Percentiles rank a stretch among this genome's conserved stretches.
These are phyloP conservation scores for Parnassius orleans DNA, from an alignment of 2,888 invertebrate species.

Conservation along the genomic window DNA sequence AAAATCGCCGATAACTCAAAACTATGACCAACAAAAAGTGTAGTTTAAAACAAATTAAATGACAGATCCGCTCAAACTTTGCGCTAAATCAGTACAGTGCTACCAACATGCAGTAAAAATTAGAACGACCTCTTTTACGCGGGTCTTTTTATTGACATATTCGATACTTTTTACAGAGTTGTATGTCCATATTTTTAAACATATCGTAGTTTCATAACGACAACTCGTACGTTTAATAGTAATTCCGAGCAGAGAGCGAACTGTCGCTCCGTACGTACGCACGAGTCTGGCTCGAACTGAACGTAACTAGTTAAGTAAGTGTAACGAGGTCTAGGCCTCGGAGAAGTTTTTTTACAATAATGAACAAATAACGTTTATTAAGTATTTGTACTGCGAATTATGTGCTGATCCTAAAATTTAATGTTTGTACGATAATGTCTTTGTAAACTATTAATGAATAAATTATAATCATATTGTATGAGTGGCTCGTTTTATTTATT, in stretches of 20 bases:
- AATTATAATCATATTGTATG: conserved; percentile 79
- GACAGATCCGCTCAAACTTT: no score
- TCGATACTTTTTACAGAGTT: no score
- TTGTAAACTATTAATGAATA: conserved; percentile 80
- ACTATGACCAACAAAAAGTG: no score
- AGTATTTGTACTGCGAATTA: conserved; percentile 48
- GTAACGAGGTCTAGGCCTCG: background rate
- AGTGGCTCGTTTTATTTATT: conserved; percentile 50
- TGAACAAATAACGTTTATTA: conserved; percentile 45
- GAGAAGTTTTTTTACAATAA: conserved; percentile 29
- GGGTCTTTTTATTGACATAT: no score
- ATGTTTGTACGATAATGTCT: conserved; percentile 78
- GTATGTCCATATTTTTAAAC: background rate
- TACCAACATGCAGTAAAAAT: no score
- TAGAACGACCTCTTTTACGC: no score
- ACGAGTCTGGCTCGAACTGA: background rate
- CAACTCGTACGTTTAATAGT: no score
- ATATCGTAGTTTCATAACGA: background rate
- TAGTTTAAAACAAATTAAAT: no score
- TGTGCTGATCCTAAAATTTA: conserved; percentile 56
- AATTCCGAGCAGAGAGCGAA: background rate
- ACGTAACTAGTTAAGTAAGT: background rate
- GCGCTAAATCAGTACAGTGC: no score
- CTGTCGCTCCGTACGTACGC: background rate
- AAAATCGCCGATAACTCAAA: no score